Conservation (phyloP, 2,113 vertebrate species). For the Mola mola region DNA sequence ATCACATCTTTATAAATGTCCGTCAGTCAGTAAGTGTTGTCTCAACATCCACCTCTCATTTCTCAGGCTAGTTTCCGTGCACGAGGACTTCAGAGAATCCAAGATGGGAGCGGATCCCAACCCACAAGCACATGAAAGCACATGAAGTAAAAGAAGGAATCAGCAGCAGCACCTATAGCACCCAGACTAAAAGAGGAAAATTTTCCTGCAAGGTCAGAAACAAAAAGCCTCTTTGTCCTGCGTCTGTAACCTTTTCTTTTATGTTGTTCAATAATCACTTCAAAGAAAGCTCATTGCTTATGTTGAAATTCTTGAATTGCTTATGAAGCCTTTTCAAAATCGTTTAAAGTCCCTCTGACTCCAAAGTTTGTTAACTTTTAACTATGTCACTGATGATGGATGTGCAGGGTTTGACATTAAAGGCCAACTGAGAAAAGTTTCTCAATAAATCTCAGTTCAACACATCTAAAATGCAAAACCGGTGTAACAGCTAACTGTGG, state of each 20-base stretch:
- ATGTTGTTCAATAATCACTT: constrained; percentile 17
- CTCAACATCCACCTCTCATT: constrained; percentile 64
- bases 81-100: constrained; percentile 1
- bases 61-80: constrained; percentile 41
- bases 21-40: constrained; percentile 48
- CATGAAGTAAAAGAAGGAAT: background rate
- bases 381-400: no score
- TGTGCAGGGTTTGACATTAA: no score
- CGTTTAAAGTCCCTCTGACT: no score
- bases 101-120: constrained; percentile 28
- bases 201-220: background rate
- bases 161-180: constrained; percentile 11
- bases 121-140: constrained; percentile 2
- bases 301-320: constrained; percentile 7
- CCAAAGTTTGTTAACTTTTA: no score
- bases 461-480: no score
- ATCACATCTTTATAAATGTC: constrained; percentile 32
- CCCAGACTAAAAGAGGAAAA: background rate
- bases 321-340: constrained; percentile 12
- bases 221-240: constrained; percentile 30
- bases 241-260: constrained; percentile 18
- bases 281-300: constrained; percentile 3
- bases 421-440: no score
- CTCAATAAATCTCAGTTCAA: no score
- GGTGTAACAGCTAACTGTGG: no score